Evolutionary conservation across 2,113 vertebrate genomes (phyloP), one percentile per base, ranked within the genome.

Genomic region (Sorex fumeus): DNA sequence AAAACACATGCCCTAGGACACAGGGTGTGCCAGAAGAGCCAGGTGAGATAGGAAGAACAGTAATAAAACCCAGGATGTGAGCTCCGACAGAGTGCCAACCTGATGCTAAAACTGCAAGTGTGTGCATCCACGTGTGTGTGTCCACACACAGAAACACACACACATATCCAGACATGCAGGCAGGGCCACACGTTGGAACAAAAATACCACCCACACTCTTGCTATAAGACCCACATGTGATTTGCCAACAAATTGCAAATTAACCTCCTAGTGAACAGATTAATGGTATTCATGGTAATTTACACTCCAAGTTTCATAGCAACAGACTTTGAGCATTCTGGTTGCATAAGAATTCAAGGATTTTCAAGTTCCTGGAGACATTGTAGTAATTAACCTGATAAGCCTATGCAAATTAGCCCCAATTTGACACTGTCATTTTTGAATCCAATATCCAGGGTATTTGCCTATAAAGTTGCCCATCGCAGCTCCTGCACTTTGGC

Each of bases 241-340:
- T 96, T 96, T 96, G 95, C 95, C 95, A 96, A 97, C 95, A 96
- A 97, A 96, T 87, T 96, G 95, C 95, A 96, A 97, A 97, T 97
- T 96, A 97, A 97, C 93, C 96, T 96, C 95, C 93, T 95, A 96
- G 95, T 96, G 95, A 97, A 96, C 95, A 95, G 95, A 97, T 96
- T 96, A 97, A 96, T 94, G 93, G 92, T 95, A 96, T 96, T 96
- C 94, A 93, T 93, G 96, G 93, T 94, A 96, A 96, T 96, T 95
- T 96, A 96, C 86, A 92, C 86, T 94, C 93, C 72, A 96, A 95
- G 95, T 97, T 96, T 96, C 96, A 96, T 96, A 97, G 96, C 96
- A 96, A 97, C 96, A 95, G 93, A 95, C 96, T 94, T 84, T 78
- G 90, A 96, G 77, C 90, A 96, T 95, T 96, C 94, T 94, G 91